Evolutionary conservation across 2,797 vertebrate species (phyloP).

Genomic region (Argentina silus): DNA sequence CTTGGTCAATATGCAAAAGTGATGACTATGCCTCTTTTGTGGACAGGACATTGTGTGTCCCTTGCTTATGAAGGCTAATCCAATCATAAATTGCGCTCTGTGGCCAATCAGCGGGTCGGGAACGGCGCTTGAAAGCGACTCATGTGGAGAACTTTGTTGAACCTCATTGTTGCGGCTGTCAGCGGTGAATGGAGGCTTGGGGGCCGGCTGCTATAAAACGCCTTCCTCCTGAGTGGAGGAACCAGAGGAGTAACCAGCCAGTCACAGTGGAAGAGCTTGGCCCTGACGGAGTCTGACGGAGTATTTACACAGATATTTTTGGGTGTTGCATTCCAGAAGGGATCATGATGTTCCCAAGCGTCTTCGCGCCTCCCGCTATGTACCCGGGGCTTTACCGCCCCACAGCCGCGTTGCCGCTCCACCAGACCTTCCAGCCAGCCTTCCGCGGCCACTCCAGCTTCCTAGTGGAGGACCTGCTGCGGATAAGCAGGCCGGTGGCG

Average conservation of each 20-base stretch:
- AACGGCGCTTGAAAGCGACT: conserved; percentile 86
- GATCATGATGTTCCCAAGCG: conserved; percentile 95
- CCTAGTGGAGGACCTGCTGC: conserved; percentile 93
- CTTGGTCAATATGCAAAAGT: conserved; percentile 89
- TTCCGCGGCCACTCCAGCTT: conserved; percentile 90
- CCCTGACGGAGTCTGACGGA: conserved; percentile 56
- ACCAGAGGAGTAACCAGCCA: conserved; percentile 75
- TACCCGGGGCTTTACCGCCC: conserved; percentile 91
- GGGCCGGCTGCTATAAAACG: conserved; percentile 87
- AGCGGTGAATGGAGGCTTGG: conserved; percentile 80
- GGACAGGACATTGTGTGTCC: conserved; percentile 81
- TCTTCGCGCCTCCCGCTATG: conserved; percentile 87
- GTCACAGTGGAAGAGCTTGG: conserved; percentile 69
- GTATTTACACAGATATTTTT: conserved; percentile 40
- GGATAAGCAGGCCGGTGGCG: conserved; percentile 85
- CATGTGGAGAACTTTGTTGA: conserved; percentile 94
- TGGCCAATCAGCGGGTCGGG: conserved; percentile 87
- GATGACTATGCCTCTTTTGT: conserved; percentile 89
- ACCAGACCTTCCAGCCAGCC: conserved; percentile 85
- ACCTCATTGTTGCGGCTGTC: conserved; percentile 93
- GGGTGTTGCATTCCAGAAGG: conserved; percentile 43
- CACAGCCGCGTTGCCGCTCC: conserved; percentile 85
- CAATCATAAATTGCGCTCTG: conserved; percentile 93
- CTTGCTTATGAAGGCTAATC: conserved; percentile 96
- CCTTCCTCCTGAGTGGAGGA: conserved; percentile 67